Evolutionary conservation across 2,888 invertebrate genomes (phyloP), one percentile per base, ranked within the genome.

Genomic region (Apodemia zela): DNA sequence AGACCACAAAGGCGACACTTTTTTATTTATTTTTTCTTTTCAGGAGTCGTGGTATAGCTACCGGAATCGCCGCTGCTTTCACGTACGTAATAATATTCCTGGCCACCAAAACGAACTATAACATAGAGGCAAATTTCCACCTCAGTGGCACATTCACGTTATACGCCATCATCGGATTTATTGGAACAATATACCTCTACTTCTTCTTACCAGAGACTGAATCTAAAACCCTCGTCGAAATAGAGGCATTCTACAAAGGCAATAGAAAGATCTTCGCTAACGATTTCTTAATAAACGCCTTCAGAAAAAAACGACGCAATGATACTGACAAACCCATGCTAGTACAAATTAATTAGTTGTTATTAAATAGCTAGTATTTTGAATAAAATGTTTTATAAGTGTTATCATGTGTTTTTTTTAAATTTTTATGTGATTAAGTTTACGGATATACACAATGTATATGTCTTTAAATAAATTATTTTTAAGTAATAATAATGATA

Each of bases 121-220:
- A 92, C 65, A 68, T 93, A 6, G 93, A 93, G 75, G 80, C 82
- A 3, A 69, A 71, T 0, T 79, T 93, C 62, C 87, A 89, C 54
- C 75, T 93, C 0, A 86, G 88, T 61, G 93, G 93, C 0, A 81
- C 92, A 0, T 92, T 93, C 69, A 87, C 82, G 59, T 69, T 93
- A 3, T 93, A 93, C 72, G 83, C 91, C 13, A 69, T 73, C 6
- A 79, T 91, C 17, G 90, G 88, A 3, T 73, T 91, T 15, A 62
- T 91, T 3, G 93, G 93, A 51, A 84, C 91, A 0, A 62, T 92
- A 0, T 92, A 91, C 68, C 79, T 93, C 6, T 93, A 93, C 71
- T 85, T 93, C 69, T 87, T 84, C 67, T 70, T 93, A 65, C 93
- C 93, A 29, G 93, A 93, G 77, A 93, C 93, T 0, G 93, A 93